Evolutionary conservation across 2,797 vertebrate genomes (phyloP).

Genomic region (Myotis findleyi): DNA sequence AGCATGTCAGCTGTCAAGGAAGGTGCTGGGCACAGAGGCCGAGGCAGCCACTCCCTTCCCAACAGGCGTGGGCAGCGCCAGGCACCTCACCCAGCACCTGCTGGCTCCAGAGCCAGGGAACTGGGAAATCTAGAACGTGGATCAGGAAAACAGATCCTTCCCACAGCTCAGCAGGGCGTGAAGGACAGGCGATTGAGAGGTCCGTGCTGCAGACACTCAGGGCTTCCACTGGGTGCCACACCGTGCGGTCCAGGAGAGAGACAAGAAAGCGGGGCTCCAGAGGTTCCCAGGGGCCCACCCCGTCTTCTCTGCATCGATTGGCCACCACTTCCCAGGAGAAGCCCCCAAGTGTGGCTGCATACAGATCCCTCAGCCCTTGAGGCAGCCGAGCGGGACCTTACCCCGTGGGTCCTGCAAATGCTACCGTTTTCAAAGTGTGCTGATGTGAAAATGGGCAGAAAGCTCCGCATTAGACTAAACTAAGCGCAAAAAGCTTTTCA

Average conservation of each 20-base stretch:
- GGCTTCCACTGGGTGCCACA: background rate
- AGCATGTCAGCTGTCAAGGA: background rate
- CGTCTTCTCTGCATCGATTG: background rate
- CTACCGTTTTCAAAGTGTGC: background rate
- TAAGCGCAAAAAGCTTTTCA: background rate
- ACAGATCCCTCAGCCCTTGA: too few relatives aligned
- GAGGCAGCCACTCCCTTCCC: background rate
- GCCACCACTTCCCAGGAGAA: background rate
- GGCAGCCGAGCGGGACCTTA: background rate
- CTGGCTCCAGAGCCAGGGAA: background rate
- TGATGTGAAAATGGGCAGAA: background rate
- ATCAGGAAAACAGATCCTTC: background rate
- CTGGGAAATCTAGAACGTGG: background rate
- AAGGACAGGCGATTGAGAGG: background rate
- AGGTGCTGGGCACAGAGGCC: background rate
- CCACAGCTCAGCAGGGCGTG: background rate
- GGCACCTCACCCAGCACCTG: background rate
- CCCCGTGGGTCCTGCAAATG: background rate
- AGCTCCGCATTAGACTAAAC: background rate
- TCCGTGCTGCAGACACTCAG: background rate
- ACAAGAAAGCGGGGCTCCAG: background rate
- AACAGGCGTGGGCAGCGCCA: fast-evolving
- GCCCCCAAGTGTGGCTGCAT: background rate
- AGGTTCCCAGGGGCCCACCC: background rate
- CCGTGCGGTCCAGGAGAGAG: background rate